Conservation (phyloP, 2,888 invertebrate species). For the Priocnemis perturbator region DNA sequence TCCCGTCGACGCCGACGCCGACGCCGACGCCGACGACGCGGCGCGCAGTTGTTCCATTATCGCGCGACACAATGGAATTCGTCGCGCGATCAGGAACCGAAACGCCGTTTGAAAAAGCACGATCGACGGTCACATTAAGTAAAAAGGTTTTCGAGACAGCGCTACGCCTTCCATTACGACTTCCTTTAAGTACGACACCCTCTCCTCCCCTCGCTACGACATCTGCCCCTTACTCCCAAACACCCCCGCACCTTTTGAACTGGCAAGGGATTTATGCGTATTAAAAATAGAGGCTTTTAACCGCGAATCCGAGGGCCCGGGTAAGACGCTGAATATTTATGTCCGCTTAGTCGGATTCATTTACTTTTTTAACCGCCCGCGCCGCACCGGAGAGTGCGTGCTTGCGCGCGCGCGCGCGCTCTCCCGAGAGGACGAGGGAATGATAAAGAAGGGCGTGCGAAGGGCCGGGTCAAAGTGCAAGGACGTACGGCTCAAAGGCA, state of each 20-base stretch:
- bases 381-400: background rate
- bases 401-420: background rate
- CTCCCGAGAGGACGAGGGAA: background rate
- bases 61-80: background rate
- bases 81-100: slow-evolving; percentile 11
- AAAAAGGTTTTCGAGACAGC: slow-evolving; percentile 17
- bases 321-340: slow-evolving; percentile 58
- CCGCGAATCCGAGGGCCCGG: slow-evolving; percentile 46
- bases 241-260: slow-evolving; percentile 21
- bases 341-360: slow-evolving; percentile 50
- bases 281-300: slow-evolving; percentile 62
- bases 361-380: slow-evolving; percentile 45
- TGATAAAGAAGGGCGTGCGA: background rate
- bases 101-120: slow-evolving; percentile 8
- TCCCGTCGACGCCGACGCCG: background rate
- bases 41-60: background rate
- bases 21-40: background rate
- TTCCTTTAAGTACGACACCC: slow-evolving; percentile 33
- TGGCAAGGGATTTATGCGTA: slow-evolving; percentile 51
- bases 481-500: slow-evolving; percentile 42
- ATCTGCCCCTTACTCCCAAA: background rate
- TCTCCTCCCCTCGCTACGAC: background rate
- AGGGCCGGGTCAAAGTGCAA: slow-evolving; percentile 33
- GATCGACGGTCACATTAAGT: slow-evolving; percentile 11
- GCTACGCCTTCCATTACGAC: slow-evolving; percentile 24